Evolutionary conservation across 1,140 invertebrate genomes (phyloP), one percentile per base, ranked within the genome.

Genomic region (Brachionus calyciflorus): DNA sequence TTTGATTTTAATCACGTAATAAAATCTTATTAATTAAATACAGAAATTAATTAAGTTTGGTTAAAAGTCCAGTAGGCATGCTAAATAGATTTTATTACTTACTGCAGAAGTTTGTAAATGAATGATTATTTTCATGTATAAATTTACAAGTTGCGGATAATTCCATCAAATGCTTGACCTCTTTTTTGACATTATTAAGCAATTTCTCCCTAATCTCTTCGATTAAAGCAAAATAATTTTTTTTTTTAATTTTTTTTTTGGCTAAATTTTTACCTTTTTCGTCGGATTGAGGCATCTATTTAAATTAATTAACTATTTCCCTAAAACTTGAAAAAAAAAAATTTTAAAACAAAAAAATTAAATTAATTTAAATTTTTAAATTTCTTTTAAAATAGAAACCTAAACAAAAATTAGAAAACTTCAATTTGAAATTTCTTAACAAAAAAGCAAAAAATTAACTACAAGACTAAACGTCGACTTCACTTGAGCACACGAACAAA

Each of bases 61-160:
- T n/a, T n/a, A n/a, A n/a, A n/a, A n/a, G n/a, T n/a, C n/a, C n/a
- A n/a, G n/a, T n/a, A n/a, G n/a, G n/a, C n/a, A n/a, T n/a, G n/a
- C n/a, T n/a, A n/a, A n/a, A n/a, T n/a, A n/a, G n/a, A 68, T 26
- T 63, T 63, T 14, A 28, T 6, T 21, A 19, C 85, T 85, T 83
- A 90, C 91, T 90, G 86, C 91, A 94, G 4, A 95, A 87, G 10
- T 92, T 90, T 21, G 91, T 93, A 40, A 94, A 91, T 68, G 90
- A 90, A 73, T 91, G 91, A 82, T 92, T 93, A 79, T 94, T 92
- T 86, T 94, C 92, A 83, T 94, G 92, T 10, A 94, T 91, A 83
- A 92, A 94, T 86, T 94, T 94, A 78, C 91, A 88, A 1, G 92
- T 94, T 1, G 94, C 93, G 37, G 92, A 91, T 86, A 94, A 93